Conservation (phyloP, 1,140 invertebrate species). For the Listronotus oregonensis region DNA sequence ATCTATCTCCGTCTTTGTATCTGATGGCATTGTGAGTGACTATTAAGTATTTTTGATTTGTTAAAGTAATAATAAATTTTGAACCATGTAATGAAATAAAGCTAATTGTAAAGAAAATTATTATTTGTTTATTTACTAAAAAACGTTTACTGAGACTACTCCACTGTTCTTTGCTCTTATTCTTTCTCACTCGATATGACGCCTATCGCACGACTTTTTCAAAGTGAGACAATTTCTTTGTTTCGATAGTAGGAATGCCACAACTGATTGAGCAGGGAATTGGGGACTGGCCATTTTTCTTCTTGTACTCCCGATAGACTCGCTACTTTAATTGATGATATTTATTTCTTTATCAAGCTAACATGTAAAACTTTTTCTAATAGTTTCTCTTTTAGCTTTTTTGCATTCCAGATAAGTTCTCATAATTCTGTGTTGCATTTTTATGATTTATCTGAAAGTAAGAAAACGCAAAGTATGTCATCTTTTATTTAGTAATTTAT, state of each 20-base stretch:
- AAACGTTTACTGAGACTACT: not conserved
- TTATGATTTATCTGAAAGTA: too few species aligned
- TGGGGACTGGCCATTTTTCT: constrained; percentile 47
- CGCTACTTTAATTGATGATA: constrained; percentile 50
- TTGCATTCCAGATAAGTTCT: not conserved
- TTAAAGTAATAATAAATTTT: too few species aligned
- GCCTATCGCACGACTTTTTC: constrained; percentile 51
- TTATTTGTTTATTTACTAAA: too few species aligned
- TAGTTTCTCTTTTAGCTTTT: too few species aligned
- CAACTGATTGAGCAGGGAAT: constrained; percentile 54
- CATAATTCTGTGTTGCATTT: not conserved
- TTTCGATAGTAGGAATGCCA: constrained; percentile 49
- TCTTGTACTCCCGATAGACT: constrained; percentile 44
- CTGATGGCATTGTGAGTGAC: too few species aligned
- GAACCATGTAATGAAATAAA: too few species aligned
- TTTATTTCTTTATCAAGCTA: constrained; percentile 45
- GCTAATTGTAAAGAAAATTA: too few species aligned
- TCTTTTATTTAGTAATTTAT: too few species aligned
- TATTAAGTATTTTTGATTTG: too few species aligned
- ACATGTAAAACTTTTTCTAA: constrained; percentile 23
- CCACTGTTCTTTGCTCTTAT: constrained; percentile 11
- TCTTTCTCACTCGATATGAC: constrained; percentile 43
- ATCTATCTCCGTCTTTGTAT: too few species aligned
- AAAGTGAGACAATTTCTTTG: constrained; percentile 51
- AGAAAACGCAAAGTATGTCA: too few species aligned